Base-by-base conservation (phyloP, 2,797 vertebrate species). In the Arctocebus calabarensis region DNA sequence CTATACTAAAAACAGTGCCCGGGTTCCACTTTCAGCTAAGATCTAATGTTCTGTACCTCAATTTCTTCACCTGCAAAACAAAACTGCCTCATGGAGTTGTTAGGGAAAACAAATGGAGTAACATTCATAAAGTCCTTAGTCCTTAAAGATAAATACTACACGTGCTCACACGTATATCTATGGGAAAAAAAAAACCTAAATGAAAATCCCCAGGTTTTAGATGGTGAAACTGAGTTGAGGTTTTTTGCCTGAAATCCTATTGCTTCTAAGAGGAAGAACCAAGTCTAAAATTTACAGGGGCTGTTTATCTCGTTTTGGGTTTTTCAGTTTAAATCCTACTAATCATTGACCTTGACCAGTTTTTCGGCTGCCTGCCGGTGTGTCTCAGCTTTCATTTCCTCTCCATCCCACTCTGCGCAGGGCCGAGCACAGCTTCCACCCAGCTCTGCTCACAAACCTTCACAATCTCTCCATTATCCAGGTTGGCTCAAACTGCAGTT, bases 241-340 rank as follows among this genome's bases (percentile, higher is more conserved):
- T 27, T 75, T 94, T 94, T 95, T 85, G 52, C 29, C 34, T 74
- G 74, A 92, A 81, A 55, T 85, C 23, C 48, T 22, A 61, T 37
- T 45, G 13, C 61, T 75, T 83, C 12, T 86, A 79, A 89, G 77
- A 86, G 32, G 23, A 92, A 70, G 27, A 90, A 74, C 0, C 3
- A 40, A 1, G 32, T 43, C 16, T 90, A 85, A 83, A 95, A 66
- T 84, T 78, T 13, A 37, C 6, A 5, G 14, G 10, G 12, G 6
- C 9, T 77, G 22, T 61, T 71, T 91, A 3, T 79, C 75, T 94
- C 57, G 32, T 90, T 92, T 79, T 29, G 20, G 85, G 77, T 70
- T 52, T 88, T 75, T 78, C 16, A 34, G n/a, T 70, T 78, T 87
- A 86, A 86, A 29, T 57, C 23, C 6, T 81, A 16, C 23, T 37